Conservation (phyloP, 2,797 vertebrate species). For the Nothura maculosa region DNA sequence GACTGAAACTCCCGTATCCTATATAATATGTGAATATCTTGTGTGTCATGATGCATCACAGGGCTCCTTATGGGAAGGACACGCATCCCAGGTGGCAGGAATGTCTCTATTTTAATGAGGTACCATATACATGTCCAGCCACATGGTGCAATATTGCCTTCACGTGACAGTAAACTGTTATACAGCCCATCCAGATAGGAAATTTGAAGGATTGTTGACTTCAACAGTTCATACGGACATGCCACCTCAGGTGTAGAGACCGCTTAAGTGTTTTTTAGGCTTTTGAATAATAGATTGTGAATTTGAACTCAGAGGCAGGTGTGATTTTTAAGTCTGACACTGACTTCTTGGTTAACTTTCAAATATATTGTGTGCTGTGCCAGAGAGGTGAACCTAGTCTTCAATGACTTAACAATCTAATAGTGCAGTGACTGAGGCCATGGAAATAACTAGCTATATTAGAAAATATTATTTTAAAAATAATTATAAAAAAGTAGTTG, state of each 20-base stretch:
- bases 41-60: background rate
- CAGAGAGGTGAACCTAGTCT: background rate
- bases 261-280: background rate
- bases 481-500: background rate
- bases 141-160: background rate
- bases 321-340: background rate
- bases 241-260: background rate
- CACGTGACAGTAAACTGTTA: background rate
- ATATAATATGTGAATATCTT: rapidly evolving
- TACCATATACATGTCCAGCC: background rate
- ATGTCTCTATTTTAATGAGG: background rate
- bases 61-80: background rate
- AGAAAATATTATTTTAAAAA: background rate
- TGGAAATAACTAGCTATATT: background rate
- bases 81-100: rapidly evolving
- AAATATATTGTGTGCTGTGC: background rate
- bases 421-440: background rate
- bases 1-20: background rate
- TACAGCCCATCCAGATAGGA: background rate
- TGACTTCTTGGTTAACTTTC: background rate
- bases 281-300: background rate
- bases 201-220: background rate
- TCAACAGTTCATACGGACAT: background rate
- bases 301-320: background rate
- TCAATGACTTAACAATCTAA: background rate